Percentiles rank a stretch among this genome's conserved stretches.
Evolutionary conservation across 1,140 invertebrate species (phyloP).

Genomic region (Prorops nasuta): DNA sequence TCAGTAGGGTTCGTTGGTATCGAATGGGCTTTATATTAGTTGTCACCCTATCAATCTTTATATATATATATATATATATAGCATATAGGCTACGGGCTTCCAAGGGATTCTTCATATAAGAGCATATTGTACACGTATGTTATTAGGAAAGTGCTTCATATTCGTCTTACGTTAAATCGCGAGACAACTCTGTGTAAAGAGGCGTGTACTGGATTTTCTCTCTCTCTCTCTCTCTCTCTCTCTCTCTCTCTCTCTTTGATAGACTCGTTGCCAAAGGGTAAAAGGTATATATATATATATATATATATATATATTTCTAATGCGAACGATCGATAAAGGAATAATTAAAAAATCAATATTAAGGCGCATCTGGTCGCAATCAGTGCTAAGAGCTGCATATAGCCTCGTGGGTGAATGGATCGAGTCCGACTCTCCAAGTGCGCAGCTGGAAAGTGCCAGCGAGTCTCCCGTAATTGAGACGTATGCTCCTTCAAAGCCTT

Average conservation of each 20-base stretch:
- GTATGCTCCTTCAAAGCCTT: not conserved
- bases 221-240: not conserved
- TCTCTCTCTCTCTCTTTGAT: no score
- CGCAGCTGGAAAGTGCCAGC: no score
- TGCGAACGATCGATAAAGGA: not conserved
- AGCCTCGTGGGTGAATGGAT: no score
- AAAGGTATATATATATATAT: no score
- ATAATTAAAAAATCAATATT: conserved; percentile 23
- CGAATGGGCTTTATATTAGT: conserved; percentile 49
- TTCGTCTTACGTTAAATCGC: no score
- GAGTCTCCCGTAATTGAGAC: conserved; percentile 8
- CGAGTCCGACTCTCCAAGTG: no score
- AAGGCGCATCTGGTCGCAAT: conserved; percentile 26
- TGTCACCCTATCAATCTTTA: conserved; percentile 46
- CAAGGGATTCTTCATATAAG: conserved; percentile 33
- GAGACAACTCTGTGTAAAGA: no score
- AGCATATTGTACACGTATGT: conserved; percentile 37
- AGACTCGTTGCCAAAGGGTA: not conserved
- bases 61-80: no score
- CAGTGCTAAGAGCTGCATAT: conserved; percentile 18
- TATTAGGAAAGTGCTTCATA: no score
- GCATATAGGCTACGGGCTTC: no score
- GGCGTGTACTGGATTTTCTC: no score
- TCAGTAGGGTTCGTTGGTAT: conserved; percentile 27
- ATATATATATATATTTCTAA: no score